Conservation (phyloP, 2,113 vertebrate species). For the Hypocryptadius cinnamomeus region DNA sequence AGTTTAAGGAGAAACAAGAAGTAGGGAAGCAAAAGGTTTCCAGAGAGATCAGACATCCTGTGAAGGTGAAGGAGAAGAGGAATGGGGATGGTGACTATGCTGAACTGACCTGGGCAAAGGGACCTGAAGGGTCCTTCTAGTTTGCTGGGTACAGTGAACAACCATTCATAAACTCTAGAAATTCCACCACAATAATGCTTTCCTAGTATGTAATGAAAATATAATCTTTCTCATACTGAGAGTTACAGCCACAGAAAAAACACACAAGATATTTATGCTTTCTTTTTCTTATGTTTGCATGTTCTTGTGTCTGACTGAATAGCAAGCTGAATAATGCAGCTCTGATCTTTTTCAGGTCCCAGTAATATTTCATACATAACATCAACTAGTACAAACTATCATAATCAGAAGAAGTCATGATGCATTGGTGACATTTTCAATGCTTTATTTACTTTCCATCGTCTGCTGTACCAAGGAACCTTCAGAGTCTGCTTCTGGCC, state of each 20-base stretch:
- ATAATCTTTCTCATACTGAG: neutral
- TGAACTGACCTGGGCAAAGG: neutral
- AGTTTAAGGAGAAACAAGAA: neutral
- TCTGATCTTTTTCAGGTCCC: neutral
- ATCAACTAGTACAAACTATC: neutral
- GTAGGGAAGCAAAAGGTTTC: neutral
- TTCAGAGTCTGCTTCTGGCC: neutral
- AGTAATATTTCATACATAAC: neutral
- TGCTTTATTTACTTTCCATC: neutral
- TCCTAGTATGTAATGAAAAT: neutral
- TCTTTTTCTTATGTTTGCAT: neutral
- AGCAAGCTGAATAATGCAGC: neutral
- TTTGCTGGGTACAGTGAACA: neutral
- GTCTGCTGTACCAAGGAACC: neutral
- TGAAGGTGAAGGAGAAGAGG: neutral
- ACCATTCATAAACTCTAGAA: neutral
- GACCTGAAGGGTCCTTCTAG: neutral
- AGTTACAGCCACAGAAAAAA: neutral
- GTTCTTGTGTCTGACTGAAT: neutral
- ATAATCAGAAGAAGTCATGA: neutral
- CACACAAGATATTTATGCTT: neutral
- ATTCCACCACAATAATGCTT: neutral
- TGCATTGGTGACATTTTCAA: neutral
- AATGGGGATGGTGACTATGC: fast-evolving
- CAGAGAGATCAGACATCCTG: neutral